Evolutionary conservation across 2,797 vertebrate genomes (phyloP).

Genomic region (Anableps anableps): DNA sequence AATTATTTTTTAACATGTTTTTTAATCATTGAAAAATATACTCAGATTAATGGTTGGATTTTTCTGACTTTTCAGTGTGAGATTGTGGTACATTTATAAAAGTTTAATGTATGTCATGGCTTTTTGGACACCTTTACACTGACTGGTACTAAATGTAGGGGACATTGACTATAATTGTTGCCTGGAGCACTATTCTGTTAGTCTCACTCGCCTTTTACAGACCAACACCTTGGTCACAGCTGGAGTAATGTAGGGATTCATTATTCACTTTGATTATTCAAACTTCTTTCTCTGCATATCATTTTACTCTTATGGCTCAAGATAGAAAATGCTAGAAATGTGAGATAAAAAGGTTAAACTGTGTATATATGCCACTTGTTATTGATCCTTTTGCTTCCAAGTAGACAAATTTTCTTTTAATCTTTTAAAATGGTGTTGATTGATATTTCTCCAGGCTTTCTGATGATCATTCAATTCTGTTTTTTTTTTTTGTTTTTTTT

Average conservation of each 20-base stretch:
- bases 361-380: neutral
- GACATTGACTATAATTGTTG: neutral
- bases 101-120: neutral
- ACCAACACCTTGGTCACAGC: neutral
- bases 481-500: neutral
- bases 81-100: too few species aligned
- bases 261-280: neutral
- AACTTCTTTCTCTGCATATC: neutral
- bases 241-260: neutral
- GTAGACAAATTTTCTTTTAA: neutral
- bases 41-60: too few species aligned
- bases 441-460: neutral
- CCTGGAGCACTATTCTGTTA: neutral
- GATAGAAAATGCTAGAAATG: neutral
- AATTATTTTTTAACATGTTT: too few species aligned
- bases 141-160: neutral
- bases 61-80: too few species aligned
- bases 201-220: too few species aligned
- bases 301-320: neutral
- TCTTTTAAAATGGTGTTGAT: neutral
- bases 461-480: neutral
- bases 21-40: too few species aligned
- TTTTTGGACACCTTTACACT: neutral
- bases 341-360: neutral
- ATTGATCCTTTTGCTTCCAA: neutral